A percentile compares a stretch with the other conserved stretches of the same genome.
These are phyloP conservation scores for Trichomycterus rosablanca DNA, from an alignment of 2,113 vertebrate genomes.

Conservation along the genomic window DNA sequence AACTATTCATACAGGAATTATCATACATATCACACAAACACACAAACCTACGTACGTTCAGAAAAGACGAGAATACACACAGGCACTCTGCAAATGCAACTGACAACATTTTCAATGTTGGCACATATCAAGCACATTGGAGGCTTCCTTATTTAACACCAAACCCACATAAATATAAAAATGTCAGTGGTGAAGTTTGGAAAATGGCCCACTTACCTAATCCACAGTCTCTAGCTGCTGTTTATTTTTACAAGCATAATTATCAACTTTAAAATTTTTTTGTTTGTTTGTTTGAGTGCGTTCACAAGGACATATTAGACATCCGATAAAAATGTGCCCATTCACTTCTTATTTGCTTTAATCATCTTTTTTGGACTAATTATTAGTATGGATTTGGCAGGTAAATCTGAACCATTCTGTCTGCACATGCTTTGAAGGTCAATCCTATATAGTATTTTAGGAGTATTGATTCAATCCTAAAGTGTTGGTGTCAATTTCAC, in stretches of 20 bases:
- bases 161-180: slow-evolving; percentile 59
- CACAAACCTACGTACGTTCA: slow-evolving; percentile 26
- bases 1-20: slow-evolving; percentile 27
- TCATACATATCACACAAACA: slow-evolving; percentile 13
- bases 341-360: too few relatives aligned
- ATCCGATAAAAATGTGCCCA: too few relatives aligned
- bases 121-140: slow-evolving; percentile 69
- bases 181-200: slow-evolving; percentile 57
- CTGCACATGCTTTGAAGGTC: too few relatives aligned
- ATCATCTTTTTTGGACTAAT: too few relatives aligned
- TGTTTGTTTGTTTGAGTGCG: too few relatives aligned
- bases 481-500: too few relatives aligned
- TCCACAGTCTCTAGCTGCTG: slow-evolving; percentile 57
- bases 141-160: slow-evolving; percentile 60
- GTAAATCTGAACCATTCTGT: too few relatives aligned
- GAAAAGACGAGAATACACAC: slow-evolving; percentile 33
- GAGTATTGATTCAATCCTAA: too few relatives aligned
- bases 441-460: too few relatives aligned
- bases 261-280: slow-evolving; percentile 57
- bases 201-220: slow-evolving; percentile 60
- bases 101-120: slow-evolving; percentile 57
- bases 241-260: slow-evolving; percentile 60
- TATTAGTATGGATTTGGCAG: too few relatives aligned
- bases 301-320: too few relatives aligned
- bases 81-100: slow-evolving; percentile 40